phyloP scores from a whole-genome alignment of 2,797 vertebrate genomes.

The Crenichthys baileyi region DNA sequence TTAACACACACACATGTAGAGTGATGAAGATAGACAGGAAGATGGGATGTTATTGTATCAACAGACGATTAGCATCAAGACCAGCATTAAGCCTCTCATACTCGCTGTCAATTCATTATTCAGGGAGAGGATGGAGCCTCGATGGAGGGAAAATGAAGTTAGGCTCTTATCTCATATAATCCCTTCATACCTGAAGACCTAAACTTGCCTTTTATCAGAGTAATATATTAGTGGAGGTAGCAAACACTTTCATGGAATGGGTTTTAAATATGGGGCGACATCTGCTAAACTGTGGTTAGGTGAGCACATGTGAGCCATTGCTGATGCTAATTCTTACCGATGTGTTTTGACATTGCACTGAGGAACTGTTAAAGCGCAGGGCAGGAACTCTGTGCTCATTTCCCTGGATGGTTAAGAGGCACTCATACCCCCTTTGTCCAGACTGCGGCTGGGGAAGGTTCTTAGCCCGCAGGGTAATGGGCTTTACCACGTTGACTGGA shows the following conservation, averaged over 20 bases:
- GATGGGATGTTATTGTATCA: conserved; percentile 74
- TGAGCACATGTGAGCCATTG: conserved; percentile 14
- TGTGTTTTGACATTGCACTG: conserved; percentile 98
- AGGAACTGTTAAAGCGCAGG: conserved; percentile 97
- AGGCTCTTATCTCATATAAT: conserved; percentile 47
- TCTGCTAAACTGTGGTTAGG: conserved; percentile 20
- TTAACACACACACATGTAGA: conserved; percentile 32
- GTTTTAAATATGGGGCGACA: conserved; percentile 34
- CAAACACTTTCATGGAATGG: conserved; percentile 19
- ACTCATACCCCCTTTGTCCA: conserved; percentile 94
- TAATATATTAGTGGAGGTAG: neutral
- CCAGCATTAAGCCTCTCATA: conserved; percentile 66
- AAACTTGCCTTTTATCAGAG: conserved; percentile 28
- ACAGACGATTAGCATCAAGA: conserved; percentile 70
- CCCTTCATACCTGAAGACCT: conserved; percentile 20
- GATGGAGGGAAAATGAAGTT: conserved; percentile 47
- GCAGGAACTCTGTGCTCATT: conserved; percentile 92
- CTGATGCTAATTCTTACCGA: conserved; percentile 83
- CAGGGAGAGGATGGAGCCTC: conserved; percentile 58
- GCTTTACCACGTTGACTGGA: conserved; percentile 94
- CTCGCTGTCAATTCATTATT: conserved; percentile 63
- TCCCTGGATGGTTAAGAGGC: conserved; percentile 93
- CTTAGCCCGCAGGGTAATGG: conserved; percentile 93
- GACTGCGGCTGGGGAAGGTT: conserved; percentile 98
- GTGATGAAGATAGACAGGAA: conserved; percentile 74